Evolutionary conservation across 1,140 invertebrate genomes (phyloP).

Genomic region (Listronotus oregonensis): DNA sequence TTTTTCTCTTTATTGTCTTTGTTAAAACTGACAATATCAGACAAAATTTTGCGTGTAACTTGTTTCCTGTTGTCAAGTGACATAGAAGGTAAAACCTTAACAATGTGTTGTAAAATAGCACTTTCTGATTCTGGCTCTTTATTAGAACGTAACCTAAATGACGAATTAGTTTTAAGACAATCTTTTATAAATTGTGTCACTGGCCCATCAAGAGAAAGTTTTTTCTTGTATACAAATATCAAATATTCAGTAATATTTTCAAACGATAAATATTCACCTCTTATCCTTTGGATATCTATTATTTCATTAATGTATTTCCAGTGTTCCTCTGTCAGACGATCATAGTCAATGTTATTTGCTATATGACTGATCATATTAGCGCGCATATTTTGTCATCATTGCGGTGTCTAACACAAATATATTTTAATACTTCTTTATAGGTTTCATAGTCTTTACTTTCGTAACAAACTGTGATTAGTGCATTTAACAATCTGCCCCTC

Average conservation of each 20-base stretch:
- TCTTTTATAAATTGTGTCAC: slow-evolving; percentile 12
- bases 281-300: slow-evolving; percentile 7
- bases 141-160: not conserved
- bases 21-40: slow-evolving; percentile 10
- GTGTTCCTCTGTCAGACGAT: slow-evolving; percentile 1
- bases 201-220: slow-evolving; percentile 1
- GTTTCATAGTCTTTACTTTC: slow-evolving; percentile 17
- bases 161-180: not conserved
- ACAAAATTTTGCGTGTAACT: not conserved
- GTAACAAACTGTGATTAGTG: slow-evolving; percentile 12
- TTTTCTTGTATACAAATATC: slow-evolving; percentile 10
- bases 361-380: not conserved
- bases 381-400: slow-evolving; percentile 17
- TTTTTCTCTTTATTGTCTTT: not conserved
- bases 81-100: not conserved
- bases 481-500: not conserved
- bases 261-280: not conserved
- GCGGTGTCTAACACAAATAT: slow-evolving; percentile 23
- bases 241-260: slow-evolving; percentile 2
- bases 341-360: not conserved
- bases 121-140: slow-evolving; percentile 5
- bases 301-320: slow-evolving; percentile 24
- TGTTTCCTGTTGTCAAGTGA: not conserved
- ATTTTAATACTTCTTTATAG: slow-evolving; percentile 24
- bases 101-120: slow-evolving; percentile 4